These are phyloP conservation scores for Mungos mungo DNA, from an alignment of 2,113 vertebrate species.

Conservation along the genomic window DNA sequence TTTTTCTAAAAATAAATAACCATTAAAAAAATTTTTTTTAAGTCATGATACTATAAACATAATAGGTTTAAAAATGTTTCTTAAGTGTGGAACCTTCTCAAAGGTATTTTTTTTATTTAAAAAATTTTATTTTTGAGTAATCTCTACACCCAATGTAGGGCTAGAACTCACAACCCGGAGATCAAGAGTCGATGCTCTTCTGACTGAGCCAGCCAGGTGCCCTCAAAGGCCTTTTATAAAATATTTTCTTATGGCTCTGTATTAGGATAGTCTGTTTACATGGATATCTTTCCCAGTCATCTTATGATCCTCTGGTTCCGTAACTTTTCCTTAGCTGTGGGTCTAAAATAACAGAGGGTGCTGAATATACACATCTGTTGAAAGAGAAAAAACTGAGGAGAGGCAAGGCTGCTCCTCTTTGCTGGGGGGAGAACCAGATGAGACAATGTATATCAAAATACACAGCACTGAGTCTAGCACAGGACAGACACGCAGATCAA, in stretches of 20 bases:
- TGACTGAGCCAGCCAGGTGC: too few relatives aligned
- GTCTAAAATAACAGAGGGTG: constrained; percentile 26
- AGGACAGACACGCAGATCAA: neutral
- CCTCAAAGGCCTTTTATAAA: constrained; percentile 22
- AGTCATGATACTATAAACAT: constrained; percentile 31
- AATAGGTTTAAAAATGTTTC: neutral
- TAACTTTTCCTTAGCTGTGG: constrained; percentile 11
- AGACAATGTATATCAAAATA: neutral
- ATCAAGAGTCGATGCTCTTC: too few relatives aligned
- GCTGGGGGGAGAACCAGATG: neutral
- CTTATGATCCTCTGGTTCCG: neutral
- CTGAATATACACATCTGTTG: neutral
- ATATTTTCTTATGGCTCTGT: constrained; percentile 26
- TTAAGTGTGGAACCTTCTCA: neutral
- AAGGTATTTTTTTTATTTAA: neutral
- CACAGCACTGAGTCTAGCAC: neutral
- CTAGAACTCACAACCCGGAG: too few relatives aligned
- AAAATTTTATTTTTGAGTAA: too few relatives aligned
- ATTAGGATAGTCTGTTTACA: constrained; percentile 8
- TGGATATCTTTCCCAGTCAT: neutral
- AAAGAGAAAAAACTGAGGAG: neutral
- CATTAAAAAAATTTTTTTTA: too few relatives aligned
- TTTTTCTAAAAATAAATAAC: too few relatives aligned
- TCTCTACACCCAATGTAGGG: too few relatives aligned
- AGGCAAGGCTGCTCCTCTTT: neutral